Conservation (phyloP, 2,113 vertebrate species). For the Vulpes vulpes region DNA sequence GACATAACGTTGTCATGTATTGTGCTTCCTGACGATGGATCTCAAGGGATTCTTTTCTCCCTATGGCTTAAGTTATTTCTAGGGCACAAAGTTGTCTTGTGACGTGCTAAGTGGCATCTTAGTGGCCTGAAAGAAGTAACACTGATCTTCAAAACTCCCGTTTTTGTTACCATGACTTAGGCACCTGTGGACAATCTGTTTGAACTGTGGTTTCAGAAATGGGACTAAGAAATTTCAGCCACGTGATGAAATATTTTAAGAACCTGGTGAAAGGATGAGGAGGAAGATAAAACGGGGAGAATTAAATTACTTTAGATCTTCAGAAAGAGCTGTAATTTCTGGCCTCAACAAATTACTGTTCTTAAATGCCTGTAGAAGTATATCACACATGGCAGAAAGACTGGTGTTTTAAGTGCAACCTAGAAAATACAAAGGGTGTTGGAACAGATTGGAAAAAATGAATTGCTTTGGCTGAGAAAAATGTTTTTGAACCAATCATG, state of each 20-base stretch:
- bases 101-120: background rate
- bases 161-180: background rate
- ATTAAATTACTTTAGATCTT: conserved; percentile 12
- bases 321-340: background rate
- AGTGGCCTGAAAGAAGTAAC: conserved; percentile 24
- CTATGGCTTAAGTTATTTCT: background rate
- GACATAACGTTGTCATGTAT: background rate
- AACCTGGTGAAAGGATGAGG: background rate
- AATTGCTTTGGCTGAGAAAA: background rate
- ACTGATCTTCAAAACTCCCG: background rate
- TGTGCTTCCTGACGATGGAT: background rate
- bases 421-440: background rate
- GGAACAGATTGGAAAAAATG: background rate
- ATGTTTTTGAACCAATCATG: background rate
- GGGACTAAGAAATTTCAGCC: conserved; percentile 35
- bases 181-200: background rate
- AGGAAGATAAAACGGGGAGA: background rate
- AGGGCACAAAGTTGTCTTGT: background rate
- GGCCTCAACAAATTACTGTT: background rate
- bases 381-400: background rate
- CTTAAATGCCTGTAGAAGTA: background rate
- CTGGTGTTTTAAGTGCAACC: background rate
- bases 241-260: background rate
- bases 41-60: background rate
- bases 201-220: conserved; percentile 32